Percentiles rank a stretch among this genome's conserved stretches.
These are phyloP conservation scores for Arion vulgaris DNA, from an alignment of 1,140 invertebrate species.

Conservation along the genomic window DNA sequence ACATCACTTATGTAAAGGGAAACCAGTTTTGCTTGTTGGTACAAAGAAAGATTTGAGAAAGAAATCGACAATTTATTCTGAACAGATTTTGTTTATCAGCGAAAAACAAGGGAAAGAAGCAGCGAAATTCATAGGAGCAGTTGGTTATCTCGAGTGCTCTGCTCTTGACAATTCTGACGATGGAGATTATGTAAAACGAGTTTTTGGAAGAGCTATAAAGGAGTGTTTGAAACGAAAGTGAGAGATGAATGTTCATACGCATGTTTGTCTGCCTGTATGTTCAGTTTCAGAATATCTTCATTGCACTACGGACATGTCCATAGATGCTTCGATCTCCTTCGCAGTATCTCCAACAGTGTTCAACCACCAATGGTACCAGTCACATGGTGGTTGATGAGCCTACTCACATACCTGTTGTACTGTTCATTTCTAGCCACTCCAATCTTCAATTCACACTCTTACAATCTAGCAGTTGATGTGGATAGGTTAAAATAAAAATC, in stretches of 20 bases:
- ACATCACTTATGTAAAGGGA: not conserved
- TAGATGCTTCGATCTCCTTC: too few relatives aligned
- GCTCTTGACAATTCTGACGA: not conserved
- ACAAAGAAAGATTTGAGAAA: not conserved
- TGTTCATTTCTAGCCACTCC: too few relatives aligned
- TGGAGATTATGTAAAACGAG: not conserved
- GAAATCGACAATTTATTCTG: not conserved
- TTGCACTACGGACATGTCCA: too few relatives aligned
- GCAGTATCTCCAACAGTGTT: too few relatives aligned
- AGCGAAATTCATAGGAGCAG: not conserved
- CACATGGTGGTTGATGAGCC: too few relatives aligned
- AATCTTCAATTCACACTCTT: too few relatives aligned
- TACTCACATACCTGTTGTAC: too few relatives aligned
- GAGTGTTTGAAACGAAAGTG: not conserved
- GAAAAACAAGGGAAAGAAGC: conserved; percentile 11
- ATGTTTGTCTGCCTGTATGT: too few relatives aligned
- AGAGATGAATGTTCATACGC: not conserved
- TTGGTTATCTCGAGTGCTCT: conserved; percentile 4
- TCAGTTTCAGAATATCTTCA: too few relatives aligned
- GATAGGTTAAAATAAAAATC: too few relatives aligned
- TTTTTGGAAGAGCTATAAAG: not conserved
- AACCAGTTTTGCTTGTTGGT: not conserved
- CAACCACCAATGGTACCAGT: too few relatives aligned
- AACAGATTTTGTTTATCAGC: not conserved
- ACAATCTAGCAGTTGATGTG: too few relatives aligned